phyloP scores from a whole-genome alignment of 2,888 invertebrate species.

The Plebejus argus region DNA sequence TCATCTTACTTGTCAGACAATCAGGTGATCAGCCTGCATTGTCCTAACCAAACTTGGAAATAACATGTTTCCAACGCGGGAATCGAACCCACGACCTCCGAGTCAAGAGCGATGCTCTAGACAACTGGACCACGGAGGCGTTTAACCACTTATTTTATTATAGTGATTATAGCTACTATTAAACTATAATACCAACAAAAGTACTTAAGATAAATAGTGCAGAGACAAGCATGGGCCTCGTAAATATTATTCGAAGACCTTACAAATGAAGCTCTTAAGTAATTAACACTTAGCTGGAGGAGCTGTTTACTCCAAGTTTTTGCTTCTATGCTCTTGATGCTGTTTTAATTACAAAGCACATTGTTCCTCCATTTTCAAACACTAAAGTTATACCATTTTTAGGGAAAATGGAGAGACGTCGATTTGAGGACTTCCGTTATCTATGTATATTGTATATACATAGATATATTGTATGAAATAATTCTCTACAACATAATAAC shows the following conservation, averaged over 20 bases:
- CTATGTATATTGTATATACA: background rate
- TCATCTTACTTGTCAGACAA: too few relatives aligned
- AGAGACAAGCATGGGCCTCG: background rate
- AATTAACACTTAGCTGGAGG: constrained; percentile 12
- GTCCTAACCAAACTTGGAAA: too few relatives aligned
- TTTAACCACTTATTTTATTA: too few relatives aligned
- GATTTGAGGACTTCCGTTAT: background rate
- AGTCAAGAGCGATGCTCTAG: too few relatives aligned
- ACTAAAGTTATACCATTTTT: background rate
- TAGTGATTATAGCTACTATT: background rate
- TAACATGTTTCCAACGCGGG: too few relatives aligned
- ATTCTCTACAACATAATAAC: too few relatives aligned
- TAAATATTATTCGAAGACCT: constrained; percentile 24
- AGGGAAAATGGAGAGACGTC: background rate
- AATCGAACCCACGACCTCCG: too few relatives aligned
- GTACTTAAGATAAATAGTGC: background rate
- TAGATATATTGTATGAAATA: too few relatives aligned
- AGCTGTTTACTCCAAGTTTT: constrained; percentile 15
- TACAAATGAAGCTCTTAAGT: constrained; percentile 8
- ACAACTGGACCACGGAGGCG: too few relatives aligned
- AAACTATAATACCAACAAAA: background rate
- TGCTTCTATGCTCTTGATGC: constrained; percentile 8
- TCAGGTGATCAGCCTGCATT: too few relatives aligned
- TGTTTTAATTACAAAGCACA: constrained; percentile 12
- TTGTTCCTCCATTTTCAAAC: background rate